phyloP scores from a whole-genome alignment of 2,888 invertebrate species.

The Matsumyia berberina region DNA sequence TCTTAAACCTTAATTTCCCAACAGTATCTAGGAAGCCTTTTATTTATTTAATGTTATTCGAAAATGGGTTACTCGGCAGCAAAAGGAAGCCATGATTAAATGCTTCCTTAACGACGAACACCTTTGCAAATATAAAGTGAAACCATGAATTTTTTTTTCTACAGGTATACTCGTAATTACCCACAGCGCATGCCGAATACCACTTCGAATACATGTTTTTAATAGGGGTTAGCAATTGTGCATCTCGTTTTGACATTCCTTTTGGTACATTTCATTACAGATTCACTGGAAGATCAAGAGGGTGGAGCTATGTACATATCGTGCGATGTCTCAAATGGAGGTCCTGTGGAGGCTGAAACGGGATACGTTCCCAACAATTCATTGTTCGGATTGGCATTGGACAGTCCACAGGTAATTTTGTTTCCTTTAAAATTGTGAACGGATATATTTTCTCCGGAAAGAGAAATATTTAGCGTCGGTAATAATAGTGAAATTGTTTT shows the following conservation, averaged over 20 bases:
- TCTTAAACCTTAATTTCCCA: background rate
- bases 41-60: background rate
- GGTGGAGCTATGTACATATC: slow-evolving; percentile 85
- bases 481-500: background rate
- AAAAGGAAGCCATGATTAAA: slow-evolving; percentile 41
- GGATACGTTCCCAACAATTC: slow-evolving; percentile 85
- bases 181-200: slow-evolving; percentile 55
- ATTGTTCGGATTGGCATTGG: slow-evolving; percentile 84
- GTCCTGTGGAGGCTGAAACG: slow-evolving; percentile 85
- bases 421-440: slow-evolving; percentile 36
- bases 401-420: slow-evolving; percentile 85
- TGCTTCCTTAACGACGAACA: slow-evolving; percentile 21
- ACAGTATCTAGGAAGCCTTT: background rate
- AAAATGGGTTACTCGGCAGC: slow-evolving; percentile 15
- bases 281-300: slow-evolving; percentile 85
- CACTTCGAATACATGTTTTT: background rate
- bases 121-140: slow-evolving; percentile 7
- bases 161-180: background rate
- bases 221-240: background rate
- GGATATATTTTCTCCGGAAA: background rate
- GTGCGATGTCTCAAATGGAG: slow-evolving; percentile 85
- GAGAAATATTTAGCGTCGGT: background rate
- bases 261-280: slow-evolving; percentile 79
- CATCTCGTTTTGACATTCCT: slow-evolving; percentile 42
- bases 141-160: slow-evolving; percentile 1